Evolutionary conservation across 2,888 invertebrate genomes (phyloP).

Genomic region (Eurytoma californica): DNA sequence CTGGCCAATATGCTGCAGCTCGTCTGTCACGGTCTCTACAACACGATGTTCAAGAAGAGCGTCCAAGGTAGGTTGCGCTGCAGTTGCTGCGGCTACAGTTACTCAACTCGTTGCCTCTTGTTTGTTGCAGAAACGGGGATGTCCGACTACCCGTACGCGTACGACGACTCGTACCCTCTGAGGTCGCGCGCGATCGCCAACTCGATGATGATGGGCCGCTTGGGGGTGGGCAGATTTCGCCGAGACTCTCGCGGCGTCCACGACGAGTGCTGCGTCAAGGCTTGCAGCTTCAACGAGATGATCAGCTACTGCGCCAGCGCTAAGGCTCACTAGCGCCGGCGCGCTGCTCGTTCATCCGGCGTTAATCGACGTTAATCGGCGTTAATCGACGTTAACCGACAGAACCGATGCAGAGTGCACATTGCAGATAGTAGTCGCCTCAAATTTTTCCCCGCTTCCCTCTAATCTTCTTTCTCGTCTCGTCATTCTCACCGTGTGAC

Average conservation of each 20-base stretch:
- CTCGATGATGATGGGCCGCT: slow-evolving; percentile 69
- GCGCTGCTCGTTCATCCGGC: too few species aligned
- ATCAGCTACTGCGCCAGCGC: slow-evolving; percentile 70
- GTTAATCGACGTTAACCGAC: too few species aligned
- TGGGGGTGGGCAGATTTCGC: slow-evolving; percentile 64
- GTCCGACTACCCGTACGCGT: slow-evolving; percentile 65
- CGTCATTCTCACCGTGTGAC: too few species aligned
- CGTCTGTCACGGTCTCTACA: slow-evolving; percentile 73
- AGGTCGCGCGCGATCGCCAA: slow-evolving; percentile 67
- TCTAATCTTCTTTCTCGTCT: neutral
- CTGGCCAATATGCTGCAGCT: slow-evolving; percentile 70
- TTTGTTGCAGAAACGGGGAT: slow-evolving; percentile 62
- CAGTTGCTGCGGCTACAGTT: too few species aligned
- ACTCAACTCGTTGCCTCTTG: too few species aligned
- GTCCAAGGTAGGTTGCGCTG: slow-evolving; percentile 67
- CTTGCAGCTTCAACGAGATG: slow-evolving; percentile 72
- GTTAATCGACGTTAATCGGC: too few species aligned
- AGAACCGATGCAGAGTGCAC: too few species aligned
- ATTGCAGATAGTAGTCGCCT: neutral
- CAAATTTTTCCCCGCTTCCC: neutral
- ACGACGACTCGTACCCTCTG: slow-evolving; percentile 68
- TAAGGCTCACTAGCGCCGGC: neutral
- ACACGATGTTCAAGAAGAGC: slow-evolving; percentile 71
- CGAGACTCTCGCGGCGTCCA: slow-evolving; percentile 71
- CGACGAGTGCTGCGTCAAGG: slow-evolving; percentile 75